A percentile compares a stretch with the other conserved stretches of the same genome.
These are phyloP conservation scores for Bubalus kerabau DNA, from an alignment of 2,113 vertebrate species.

Conservation along the genomic window DNA sequence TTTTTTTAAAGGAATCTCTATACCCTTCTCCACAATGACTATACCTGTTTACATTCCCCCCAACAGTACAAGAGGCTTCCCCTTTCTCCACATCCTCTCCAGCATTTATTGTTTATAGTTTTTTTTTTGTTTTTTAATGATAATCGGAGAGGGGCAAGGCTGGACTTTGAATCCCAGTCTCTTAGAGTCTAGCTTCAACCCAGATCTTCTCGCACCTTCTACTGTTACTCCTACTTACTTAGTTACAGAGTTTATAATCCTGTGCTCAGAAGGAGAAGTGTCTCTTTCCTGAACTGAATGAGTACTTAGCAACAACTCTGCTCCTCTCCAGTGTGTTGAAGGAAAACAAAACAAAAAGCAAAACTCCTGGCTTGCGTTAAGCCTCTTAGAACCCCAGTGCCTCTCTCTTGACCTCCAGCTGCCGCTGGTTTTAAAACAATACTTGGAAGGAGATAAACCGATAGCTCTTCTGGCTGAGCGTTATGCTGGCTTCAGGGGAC, in stretches of 20 bases:
- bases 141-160: neutral
- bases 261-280: too few relatives aligned
- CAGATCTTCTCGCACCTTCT: too few relatives aligned
- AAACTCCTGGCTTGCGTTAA: neutral
- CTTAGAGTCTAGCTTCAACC: too few relatives aligned
- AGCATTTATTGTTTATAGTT: neutral
- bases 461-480: neutral
- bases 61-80: neutral
- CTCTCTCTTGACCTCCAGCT: neutral
- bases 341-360: neutral
- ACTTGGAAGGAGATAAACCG: neutral
- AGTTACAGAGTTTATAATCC: fast-evolving
- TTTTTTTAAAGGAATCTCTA: neutral
- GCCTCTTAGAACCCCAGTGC: neutral
- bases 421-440: neutral
- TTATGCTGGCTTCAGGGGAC: neutral
- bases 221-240: neutral
- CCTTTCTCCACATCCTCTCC: neutral
- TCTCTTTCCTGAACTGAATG: neutral
- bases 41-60: neutral
- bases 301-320: neutral
- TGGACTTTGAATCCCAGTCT: neutral
- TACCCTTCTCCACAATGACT: too few relatives aligned
- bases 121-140: neutral
- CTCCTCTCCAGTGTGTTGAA: neutral